Evolutionary conservation across 1,140 invertebrate genomes (phyloP), one percentile per base, ranked within the genome.

Genomic region (Battus philenor): DNA sequence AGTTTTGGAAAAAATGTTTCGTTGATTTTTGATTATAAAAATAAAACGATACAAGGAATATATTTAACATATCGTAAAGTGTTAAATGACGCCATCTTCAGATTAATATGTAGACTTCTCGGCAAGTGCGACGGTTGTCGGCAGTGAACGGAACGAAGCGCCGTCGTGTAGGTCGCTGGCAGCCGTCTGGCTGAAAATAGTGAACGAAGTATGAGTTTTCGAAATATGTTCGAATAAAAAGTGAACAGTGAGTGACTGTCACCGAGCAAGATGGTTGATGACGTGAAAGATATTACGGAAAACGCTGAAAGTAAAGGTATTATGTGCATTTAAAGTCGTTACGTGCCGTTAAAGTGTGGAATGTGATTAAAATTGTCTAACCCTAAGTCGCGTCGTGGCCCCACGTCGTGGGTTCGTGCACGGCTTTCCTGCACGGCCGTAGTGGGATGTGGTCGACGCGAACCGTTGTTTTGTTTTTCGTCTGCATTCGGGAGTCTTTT

Each of bases 221-320:
- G 69, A 84, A 82, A 84, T 79, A 83, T 84, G 80, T 78, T 84
- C 75, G 75, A 84, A 81, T 81, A 84, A 81, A 78, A 81, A 84
- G 77, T 83, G 79, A 64, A 66, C 64, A 80, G 77, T 81, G 75
- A 74, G 71, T 79, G 76, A 81, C 72, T 79, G 75, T 83, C 79
- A 81, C 76, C 77, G 54, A 74, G 79, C 79, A 83, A 83, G 73
- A 83, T 83, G 79, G 79, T 81, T 79, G 77, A 81, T 81, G 79
- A 83, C 79, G 79, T 81, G 79, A 81, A 74, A 78, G 69, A 83
- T 76, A 73, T 79, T 70, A 74, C 68, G 62, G 79, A 83, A 83
- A 83, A 79, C 75, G 79, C 79, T 73, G 79, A 83, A 79, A 78
- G 73, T 69, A 81, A 79, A 83, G 79, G 79, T 83, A 83, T 68